phyloP scores from a whole-genome alignment of 2,797 vertebrate genomes.

The Mareca penelope region DNA sequence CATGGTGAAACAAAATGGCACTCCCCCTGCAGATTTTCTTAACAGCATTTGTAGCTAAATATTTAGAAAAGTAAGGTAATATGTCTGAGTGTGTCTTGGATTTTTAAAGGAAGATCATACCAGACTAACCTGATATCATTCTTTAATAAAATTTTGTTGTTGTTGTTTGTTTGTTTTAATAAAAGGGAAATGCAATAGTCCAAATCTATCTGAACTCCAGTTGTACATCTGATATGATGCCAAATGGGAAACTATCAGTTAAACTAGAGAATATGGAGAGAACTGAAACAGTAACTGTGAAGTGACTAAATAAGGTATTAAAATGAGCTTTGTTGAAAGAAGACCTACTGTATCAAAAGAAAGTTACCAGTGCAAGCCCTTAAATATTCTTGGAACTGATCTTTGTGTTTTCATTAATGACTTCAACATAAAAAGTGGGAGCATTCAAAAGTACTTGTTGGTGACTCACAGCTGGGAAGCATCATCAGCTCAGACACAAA shows the following conservation, averaged over 20 bases:
- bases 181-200: not conserved
- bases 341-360: not conserved
- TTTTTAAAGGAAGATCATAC: not conserved
- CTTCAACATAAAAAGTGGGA: not conserved
- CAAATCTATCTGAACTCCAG: not conserved
- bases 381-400: slow-evolving; percentile 27
- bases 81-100: not conserved
- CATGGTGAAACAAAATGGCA: not conserved
- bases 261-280: not conserved
- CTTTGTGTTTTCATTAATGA: not conserved
- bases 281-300: slow-evolving; percentile 11
- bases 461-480: not conserved
- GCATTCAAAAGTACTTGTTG: not conserved
- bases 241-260: slow-evolving; percentile 24
- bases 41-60: not conserved
- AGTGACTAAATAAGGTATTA: slow-evolving; percentile 37
- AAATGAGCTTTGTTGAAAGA: slow-evolving; percentile 24
- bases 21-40: not conserved
- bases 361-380: not conserved
- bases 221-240: not conserved
- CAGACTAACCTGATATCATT: not conserved
- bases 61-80: not conserved
- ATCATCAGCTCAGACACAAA: not conserved
- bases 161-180: not conserved
- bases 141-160: not conserved